These are phyloP conservation scores for Anthonomus grandis DNA, from an alignment of 1,140 invertebrate species.

Conservation along the genomic window DNA sequence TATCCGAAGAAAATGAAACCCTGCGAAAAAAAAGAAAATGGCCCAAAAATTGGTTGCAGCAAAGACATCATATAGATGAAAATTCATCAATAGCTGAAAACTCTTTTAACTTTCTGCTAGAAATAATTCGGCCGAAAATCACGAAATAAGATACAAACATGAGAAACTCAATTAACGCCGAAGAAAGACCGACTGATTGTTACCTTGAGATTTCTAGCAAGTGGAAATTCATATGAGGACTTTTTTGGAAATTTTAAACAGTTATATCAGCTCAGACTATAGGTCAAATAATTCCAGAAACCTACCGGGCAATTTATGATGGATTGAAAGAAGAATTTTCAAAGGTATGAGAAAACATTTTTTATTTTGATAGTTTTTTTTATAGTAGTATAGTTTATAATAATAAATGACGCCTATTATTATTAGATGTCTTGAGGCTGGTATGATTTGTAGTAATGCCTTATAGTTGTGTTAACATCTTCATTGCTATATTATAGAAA, in stretches of 20 bases:
- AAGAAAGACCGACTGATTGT: no score
- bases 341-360: background rate
- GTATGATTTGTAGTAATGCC: no score
- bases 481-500: background rate
- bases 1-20: background rate
- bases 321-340: no score
- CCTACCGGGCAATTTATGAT: background rate
- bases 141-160: no score
- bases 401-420: background rate
- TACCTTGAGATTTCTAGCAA: no score
- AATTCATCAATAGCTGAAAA: background rate
- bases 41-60: background rate
- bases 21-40: background rate
- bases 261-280: background rate
- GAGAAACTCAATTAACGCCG: no score
- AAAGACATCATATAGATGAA: background rate
- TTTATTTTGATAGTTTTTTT: background rate
- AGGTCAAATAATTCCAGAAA: background rate
- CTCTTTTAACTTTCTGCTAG: no score
- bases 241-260: background rate
- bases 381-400: background rate
- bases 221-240: no score
- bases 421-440: no score
- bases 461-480: no score
- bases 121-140: no score